Conservation (phyloP, 2,113 vertebrate genomes). For the Callipepla californica region DNA sequence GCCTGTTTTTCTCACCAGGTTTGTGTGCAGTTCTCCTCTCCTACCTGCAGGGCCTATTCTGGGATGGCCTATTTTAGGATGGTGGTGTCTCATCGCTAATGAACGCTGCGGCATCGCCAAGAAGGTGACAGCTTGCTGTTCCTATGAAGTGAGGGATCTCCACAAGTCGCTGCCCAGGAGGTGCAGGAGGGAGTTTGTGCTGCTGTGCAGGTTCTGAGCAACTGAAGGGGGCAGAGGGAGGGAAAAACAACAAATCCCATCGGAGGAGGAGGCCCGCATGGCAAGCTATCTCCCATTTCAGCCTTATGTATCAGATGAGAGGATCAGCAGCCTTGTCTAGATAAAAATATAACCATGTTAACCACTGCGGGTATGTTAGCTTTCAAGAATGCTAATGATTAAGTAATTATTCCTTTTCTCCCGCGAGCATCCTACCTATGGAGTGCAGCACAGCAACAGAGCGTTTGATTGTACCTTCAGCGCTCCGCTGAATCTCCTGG, state of each 20-base stretch:
- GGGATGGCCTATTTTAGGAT: conserved; percentile 61
- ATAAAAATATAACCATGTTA: background rate
- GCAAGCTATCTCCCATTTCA: background rate
- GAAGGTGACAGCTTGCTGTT: conserved; percentile 4
- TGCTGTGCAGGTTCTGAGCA: background rate
- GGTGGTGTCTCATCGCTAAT: background rate
- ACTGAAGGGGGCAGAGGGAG: background rate
- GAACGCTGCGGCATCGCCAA: background rate
- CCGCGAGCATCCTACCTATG: background rate
- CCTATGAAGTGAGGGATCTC: background rate
- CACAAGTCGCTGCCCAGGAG: background rate
- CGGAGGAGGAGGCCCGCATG: background rate
- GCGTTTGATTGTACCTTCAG: conserved; percentile 22
- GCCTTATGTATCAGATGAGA: background rate
- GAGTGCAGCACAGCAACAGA: background rate
- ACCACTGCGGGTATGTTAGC: background rate
- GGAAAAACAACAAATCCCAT: background rate
- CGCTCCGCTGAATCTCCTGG: conserved; percentile 26
- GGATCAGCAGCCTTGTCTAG: background rate
- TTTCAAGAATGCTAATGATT: conserved; percentile 18
- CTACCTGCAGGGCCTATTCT: conserved; percentile 28
- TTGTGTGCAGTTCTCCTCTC: background rate
- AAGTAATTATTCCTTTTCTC: conserved; percentile 16
- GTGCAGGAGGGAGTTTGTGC: conserved; percentile 15
- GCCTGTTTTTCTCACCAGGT: background rate